Conservation (phyloP, 2,797 vertebrate species). For the Taeniopygia guttata region DNA sequence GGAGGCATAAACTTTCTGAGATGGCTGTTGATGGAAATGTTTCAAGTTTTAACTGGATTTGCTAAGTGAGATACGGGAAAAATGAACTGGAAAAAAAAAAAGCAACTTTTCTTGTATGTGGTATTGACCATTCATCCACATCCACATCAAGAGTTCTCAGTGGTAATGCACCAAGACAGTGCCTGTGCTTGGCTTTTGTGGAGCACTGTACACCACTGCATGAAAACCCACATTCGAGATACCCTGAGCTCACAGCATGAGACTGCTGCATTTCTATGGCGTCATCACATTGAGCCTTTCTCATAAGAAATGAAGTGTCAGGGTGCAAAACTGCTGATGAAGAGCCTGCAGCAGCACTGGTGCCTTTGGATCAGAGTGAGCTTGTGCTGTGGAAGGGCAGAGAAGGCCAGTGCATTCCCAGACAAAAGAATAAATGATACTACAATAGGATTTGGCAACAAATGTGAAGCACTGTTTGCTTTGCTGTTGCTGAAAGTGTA, state of each 20-base stretch:
- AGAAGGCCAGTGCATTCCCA: slow-evolving; percentile 2
- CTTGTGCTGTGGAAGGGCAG: background rate
- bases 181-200: background rate
- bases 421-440: background rate
- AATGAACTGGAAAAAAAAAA: background rate
- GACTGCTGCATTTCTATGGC: background rate
- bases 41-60: background rate
- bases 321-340: background rate
- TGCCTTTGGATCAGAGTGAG: background rate
- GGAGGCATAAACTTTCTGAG: background rate
- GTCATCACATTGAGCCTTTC: background rate
- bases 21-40: background rate
- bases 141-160: background rate
- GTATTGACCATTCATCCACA: background rate
- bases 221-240: background rate
- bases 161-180: background rate
- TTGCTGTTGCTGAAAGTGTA: background rate
- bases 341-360: background rate
- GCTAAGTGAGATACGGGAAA: background rate
- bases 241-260: background rate
- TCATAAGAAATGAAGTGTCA: background rate
- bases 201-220: background rate
- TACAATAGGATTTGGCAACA: slow-evolving; percentile 14
- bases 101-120: background rate
- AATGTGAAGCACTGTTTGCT: background rate